These are phyloP conservation scores for Champsocephalus esox DNA, from an alignment of 2,797 vertebrate species.

Conservation along the genomic window DNA sequence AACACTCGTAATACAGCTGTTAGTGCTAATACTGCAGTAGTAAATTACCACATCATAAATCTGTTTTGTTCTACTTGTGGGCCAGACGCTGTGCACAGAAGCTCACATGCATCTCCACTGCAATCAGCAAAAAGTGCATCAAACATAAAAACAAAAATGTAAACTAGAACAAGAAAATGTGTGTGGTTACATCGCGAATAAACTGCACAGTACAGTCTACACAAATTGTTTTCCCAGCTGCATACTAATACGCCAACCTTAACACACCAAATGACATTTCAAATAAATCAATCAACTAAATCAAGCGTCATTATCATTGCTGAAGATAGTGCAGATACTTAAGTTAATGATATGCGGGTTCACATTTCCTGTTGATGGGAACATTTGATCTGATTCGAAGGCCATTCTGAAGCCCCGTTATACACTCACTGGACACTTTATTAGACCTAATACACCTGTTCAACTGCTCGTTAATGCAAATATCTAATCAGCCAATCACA, in stretches of 20 bases:
- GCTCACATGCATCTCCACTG: slow-evolving; percentile 32
- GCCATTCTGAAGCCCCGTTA: background rate
- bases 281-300: background rate
- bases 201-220: background rate
- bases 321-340: slow-evolving; percentile 3
- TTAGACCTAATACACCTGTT: too few relatives aligned
- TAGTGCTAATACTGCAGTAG: slow-evolving; percentile 24
- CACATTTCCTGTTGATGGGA: background rate
- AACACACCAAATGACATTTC: slow-evolving; percentile 11
- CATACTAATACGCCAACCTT: background rate
- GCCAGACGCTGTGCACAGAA: slow-evolving; percentile 1
- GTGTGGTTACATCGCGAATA: background rate
- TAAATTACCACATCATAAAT: slow-evolving; percentile 62
- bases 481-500: too few relatives aligned
- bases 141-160: background rate
- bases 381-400: background rate
- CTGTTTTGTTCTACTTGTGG: slow-evolving; percentile 12
- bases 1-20: slow-evolving; percentile 30
- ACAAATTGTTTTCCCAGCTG: background rate
- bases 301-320: slow-evolving; percentile 12
- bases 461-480: too few relatives aligned
- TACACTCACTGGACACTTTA: background rate
- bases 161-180: background rate
- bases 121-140: slow-evolving; percentile 39
- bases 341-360: background rate